Evolutionary conservation across 2,797 vertebrate genomes (phyloP), one percentile per base, ranked within the genome.

Genomic region (Dallia pectoralis): DNA sequence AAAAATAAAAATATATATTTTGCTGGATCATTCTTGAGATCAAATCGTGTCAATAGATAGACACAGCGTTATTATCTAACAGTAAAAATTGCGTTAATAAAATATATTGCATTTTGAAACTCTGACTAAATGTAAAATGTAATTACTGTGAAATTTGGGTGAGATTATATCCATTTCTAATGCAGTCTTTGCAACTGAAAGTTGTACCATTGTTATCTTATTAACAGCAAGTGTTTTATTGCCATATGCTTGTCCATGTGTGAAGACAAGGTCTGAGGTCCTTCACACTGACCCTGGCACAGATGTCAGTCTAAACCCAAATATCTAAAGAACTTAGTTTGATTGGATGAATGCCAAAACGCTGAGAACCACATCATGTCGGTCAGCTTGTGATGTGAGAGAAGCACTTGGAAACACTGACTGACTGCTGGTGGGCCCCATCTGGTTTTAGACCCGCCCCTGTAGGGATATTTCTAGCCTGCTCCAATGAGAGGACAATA

Each of bases 381-480:
- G 78, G 70, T 44, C 69, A 19, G 84, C 81, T 51, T 18, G 47
- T 19, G 56, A 71, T 61, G 56, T 56, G 69, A 53, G 64, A 75
- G 74, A 56, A 70, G 74, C 51, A 63, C 22, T 47, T 59, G 79
- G 69, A 81, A 71, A 68, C 71, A 70, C 63, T 71, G 69, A 77
- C 49, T 70, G 78, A 36, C 33, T 36, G 33, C 33, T 70, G 14
- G 67, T 40, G 69, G 18, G 62, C 74, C 75, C 81, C 84, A 83
- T 85, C 81, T 85, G 84, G 74, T 78, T 53, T 63, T 64, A 75
- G 74, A 80, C 70, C 48, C 44, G 63, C 77, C 78, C 71, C 76
- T n/a, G 59, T 73, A 70, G 78, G 74, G 49, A 27, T 72, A 73
- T 79, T 83, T 77, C 63, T 4, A 75, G 74, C 77, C 70, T 63